Evolutionary conservation across 2,113 vertebrate genomes (phyloP), one percentile per base, ranked within the genome.

Genomic region (Carlito syrichta): DNA sequence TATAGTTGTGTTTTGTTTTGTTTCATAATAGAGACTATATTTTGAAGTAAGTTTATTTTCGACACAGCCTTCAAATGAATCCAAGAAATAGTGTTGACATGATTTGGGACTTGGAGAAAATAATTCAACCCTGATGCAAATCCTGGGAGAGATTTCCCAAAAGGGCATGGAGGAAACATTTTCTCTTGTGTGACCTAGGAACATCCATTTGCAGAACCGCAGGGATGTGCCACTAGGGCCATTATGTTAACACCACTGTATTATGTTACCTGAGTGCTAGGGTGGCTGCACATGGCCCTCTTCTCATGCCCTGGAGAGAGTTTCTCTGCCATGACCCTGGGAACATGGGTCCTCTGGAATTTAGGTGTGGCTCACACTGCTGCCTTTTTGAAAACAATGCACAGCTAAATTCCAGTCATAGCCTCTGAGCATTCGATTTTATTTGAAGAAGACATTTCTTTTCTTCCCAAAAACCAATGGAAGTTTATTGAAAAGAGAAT

Each of bases 131-230:
- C 40, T 35, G 7, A 79, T 52, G 40, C 48, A 90, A 90, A 60
- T 52, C 62, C 43, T 68, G 69, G 38, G 10, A 81, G 76, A 73
- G 52, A 84, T 81, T 56, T 23, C 68, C 60, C 66, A 32, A 81
- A 92, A 81, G 81, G 40, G 38, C 56, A 48, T 4, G 22, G 16
- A 86, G 79, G 62, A 95, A 96, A n/a, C 56, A 48, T 50, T 94
- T 90, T 86, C 48, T 95, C 35, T 89, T 38, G 22, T 5, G 25
- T 58, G 43, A 66, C 20, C n/a, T 60, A 45, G 82, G 10, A 66
- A 8, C 71, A 78, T 91, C 89, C 78, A 91, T 95, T 93, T 96
- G 83, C 38, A 25, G 56, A 81, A 76, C 95, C 86, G 95, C 3
- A n/a, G 90, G 81, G 92, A 96, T 66, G 68, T 45, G 85, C 25